These are phyloP conservation scores for Agrenia bidenticulata DNA, from an alignment of 2,888 invertebrate genomes.

Conservation along the genomic window DNA sequence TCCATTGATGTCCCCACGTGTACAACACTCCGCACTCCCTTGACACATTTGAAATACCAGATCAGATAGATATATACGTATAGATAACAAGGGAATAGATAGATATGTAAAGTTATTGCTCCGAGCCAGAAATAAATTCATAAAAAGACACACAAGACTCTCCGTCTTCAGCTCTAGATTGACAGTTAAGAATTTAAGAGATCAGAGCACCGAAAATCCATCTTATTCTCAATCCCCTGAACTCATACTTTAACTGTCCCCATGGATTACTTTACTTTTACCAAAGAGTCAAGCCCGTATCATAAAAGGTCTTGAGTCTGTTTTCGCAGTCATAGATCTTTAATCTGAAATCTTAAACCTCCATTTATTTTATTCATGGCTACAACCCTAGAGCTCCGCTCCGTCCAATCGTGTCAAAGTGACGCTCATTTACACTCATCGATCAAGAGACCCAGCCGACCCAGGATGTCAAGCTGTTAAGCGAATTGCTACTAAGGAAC, in stretches of 20 bases:
- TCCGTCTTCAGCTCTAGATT: neutral
- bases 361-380: neutral
- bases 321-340: no score
- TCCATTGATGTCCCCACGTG: neutral
- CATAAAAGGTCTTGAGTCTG: no score
- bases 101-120: constrained; percentile 5
- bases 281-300: no score
- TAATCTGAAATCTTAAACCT: no score
- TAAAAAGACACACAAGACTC: neutral
- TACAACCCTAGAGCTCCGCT: neutral
- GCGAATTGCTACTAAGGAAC: no score
- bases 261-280: no score
- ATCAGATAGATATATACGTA: neutral
- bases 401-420: no score
- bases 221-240: neutral
- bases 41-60: neutral
- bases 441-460: no score
- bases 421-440: no score
- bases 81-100: neutral
- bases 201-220: neutral
- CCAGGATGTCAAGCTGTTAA: no score
- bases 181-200: constrained; percentile 8
- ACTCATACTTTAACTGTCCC: no score
- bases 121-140: constrained; percentile 12
- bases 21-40: neutral